Evolutionary conservation across 2,888 invertebrate species (phyloP).

Genomic region (Bursaphelenchus okinawaensis): DNA sequence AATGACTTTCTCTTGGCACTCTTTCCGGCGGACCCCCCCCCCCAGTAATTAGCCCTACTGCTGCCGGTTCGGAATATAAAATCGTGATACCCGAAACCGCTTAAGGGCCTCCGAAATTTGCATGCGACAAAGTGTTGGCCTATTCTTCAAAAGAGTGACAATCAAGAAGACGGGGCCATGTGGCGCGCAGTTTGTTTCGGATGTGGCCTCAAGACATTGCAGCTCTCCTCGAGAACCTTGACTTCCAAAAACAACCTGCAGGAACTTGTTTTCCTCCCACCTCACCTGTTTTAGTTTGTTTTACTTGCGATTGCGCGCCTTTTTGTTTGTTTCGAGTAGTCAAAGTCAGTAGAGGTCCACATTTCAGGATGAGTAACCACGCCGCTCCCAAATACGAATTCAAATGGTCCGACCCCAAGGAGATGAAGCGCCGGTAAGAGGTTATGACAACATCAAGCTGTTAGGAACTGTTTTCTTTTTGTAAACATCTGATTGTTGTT

Average conservation of each 20-base stretch:
- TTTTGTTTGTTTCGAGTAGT: background rate
- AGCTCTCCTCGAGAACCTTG: background rate
- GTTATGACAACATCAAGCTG: too few relatives aligned
- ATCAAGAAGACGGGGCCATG: background rate
- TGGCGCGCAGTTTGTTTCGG: background rate
- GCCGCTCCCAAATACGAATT: constrained; percentile 23
- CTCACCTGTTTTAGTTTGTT: background rate
- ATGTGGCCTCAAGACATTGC: background rate
- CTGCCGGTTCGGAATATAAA: background rate
- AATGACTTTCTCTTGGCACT: background rate
- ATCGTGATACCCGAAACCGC: background rate
- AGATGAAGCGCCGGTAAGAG: constrained; percentile 19
- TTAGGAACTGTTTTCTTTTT: too few relatives aligned
- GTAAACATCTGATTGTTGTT: too few relatives aligned
- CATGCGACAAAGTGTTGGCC: background rate
- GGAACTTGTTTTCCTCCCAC: background rate
- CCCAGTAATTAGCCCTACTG: background rate
- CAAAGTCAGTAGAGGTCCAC: too few relatives aligned
- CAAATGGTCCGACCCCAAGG: constrained; percentile 42
- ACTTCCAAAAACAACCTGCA: background rate
- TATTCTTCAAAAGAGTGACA: background rate
- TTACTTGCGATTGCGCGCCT: background rate
- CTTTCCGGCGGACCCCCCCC: background rate
- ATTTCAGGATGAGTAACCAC: background rate
- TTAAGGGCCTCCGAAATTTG: background rate